Evolutionary conservation across 2,113 vertebrate genomes (phyloP).

Genomic region (Macaca fascicularis): T2T-MFA8v1.1 NC_088377.1:162102001-162102500

Average conservation of each 20-base stretch:
- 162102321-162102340: background rate
- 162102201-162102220: background rate
- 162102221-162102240: background rate
- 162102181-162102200: background rate
- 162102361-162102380: background rate
- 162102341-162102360: background rate
- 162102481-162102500: constrained; percentile 76
- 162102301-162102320: background rate
- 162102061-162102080: too few relatives aligned
- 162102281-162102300: background rate
- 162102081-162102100: too few relatives aligned
- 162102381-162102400: constrained; percentile 34
- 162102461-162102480: constrained; percentile 61
- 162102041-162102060: too few relatives aligned
- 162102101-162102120: too few relatives aligned
- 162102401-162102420: constrained; percentile 25
- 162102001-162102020: too few relatives aligned
- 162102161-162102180: background rate
- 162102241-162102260: background rate
- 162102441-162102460: constrained; percentile 54
- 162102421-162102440: constrained; percentile 35
- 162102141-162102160: too few relatives aligned
- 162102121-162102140: too few relatives aligned
- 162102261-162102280: background rate
- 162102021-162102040: too few relatives aligned